phyloP scores from a whole-genome alignment of 2,888 invertebrate species.

The Xestia sexstrigata region DNA sequence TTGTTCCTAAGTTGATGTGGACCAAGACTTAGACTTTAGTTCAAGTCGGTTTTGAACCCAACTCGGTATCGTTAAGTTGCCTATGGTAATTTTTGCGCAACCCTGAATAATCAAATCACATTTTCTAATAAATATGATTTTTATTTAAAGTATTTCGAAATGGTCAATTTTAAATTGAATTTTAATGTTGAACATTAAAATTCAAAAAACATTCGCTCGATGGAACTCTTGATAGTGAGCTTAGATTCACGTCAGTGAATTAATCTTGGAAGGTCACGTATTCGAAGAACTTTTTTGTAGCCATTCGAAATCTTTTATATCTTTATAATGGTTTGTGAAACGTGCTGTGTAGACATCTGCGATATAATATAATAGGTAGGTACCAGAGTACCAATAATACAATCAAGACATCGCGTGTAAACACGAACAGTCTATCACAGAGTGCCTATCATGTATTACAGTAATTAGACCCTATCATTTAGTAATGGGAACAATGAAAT shows the following conservation, averaged over 20 bases:
- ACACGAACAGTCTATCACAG: constrained; percentile 72
- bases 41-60: background rate
- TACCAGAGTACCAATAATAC: constrained; percentile 53
- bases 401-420: constrained; percentile 77
- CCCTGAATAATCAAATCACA: constrained; percentile 12
- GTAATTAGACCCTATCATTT: constrained; percentile 87
- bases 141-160: constrained; percentile 16
- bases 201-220: constrained; percentile 22
- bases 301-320: constrained; percentile 25
- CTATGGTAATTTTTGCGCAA: constrained; percentile 22
- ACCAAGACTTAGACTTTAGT: constrained; percentile 2
- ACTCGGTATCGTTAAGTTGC: constrained; percentile 3
- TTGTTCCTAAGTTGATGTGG: constrained; percentile 21
- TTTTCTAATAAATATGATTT: background rate
- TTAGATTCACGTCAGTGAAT: constrained; percentile 34
- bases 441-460: constrained; percentile 70
- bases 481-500: constrained; percentile 86
- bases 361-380: constrained; percentile 12
- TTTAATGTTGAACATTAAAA: constrained; percentile 22
- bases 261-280: constrained; percentile 56
- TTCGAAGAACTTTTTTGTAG: constrained; percentile 47
- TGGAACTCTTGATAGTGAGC: constrained; percentile 15
- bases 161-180: constrained; percentile 27
- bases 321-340: constrained; percentile 39
- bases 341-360: constrained; percentile 27